phyloP scores from a whole-genome alignment of 1,140 invertebrate species.

The Drosophila setifemur region DNA sequence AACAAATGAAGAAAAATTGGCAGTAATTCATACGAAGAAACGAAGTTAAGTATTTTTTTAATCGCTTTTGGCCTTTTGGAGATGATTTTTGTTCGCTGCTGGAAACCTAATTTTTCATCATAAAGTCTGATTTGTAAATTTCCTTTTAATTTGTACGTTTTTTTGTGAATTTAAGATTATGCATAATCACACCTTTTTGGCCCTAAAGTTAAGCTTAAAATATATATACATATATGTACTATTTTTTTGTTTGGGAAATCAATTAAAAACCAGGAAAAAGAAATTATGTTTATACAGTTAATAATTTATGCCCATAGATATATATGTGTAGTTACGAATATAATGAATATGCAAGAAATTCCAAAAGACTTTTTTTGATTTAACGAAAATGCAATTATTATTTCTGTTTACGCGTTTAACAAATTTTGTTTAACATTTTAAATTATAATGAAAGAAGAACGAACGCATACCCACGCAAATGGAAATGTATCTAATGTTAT shows the following conservation, averaged over 20 bases:
- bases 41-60: conserved; percentile 6
- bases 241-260: conserved; percentile 23
- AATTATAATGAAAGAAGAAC: conserved; percentile 18
- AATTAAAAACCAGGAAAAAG: conserved; percentile 1
- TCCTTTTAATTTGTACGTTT: conserved; percentile 8
- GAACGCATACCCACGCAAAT: conserved; percentile 8
- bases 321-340: conserved; percentile 54
- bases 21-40: too few species aligned
- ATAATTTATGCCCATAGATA: conserved; percentile 26
- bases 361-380: conserved; percentile 67
- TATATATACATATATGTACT: too few species aligned
- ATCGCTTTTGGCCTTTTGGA: too few species aligned
- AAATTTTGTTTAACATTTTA: conserved; percentile 21
- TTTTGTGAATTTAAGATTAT: conserved; percentile 25
- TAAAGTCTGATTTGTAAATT: conserved; percentile 55
- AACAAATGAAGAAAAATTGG: not conserved
- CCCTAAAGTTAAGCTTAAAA: conserved; percentile 1
- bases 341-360: conserved; percentile 71
- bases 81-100: conserved; percentile 4
- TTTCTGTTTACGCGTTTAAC: conserved; percentile 44
- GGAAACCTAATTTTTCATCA: conserved; percentile 6
- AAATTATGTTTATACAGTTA: conserved; percentile 27
- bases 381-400: conserved; percentile 40
- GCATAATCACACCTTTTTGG: conserved; percentile 4
- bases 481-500: conserved; percentile 46